Evolutionary conservation across 2,113 vertebrate species (phyloP), one percentile per base, ranked within the genome.

Genomic region (Cettia cetti): DNA sequence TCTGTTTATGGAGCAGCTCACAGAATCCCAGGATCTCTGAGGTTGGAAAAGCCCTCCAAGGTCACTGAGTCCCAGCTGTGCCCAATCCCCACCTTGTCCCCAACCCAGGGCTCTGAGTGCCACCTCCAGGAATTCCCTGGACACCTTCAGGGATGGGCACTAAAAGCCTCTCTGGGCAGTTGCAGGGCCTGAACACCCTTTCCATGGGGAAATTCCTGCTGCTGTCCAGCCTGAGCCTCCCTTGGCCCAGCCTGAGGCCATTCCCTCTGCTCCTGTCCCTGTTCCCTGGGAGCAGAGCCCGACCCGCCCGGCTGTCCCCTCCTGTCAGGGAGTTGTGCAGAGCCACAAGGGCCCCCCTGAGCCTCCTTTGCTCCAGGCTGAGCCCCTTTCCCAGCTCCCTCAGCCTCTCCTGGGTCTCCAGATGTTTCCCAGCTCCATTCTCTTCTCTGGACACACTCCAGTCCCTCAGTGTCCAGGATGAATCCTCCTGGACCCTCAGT

Each of bases 61-160:
- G 1, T n/a, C 40, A 63, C 7, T 0, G 1, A 28, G 47, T 7
- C 23, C 45, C 1, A 5, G 0, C 33, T 53, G 53, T 68, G 53
- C 13, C 37, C 0, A 0, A 37, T 37, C 0, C 26, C 37, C 44
- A 50, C 52, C 21, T 3, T 35, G 33, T 44, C 35, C 9, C 52
- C 52, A 66, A n/a, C 53, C 71, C 61, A 21, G 26, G 13, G n/a
- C 37, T 0, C 37, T 53, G 3, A 70, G 74, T 39, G 74, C 39
- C 47, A 47, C 7, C 0, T 12, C 63, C 72, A 60, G 61, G 3
- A 0, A 0, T 31, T 30, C 60, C 71, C 3, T 1, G 13, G 37
- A 3, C 22, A 31, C 26, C 45, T 59, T 16, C 52, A 86, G 53
- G 37, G 54, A 6, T 53, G 45, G 63, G 22, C 0, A 69, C 53